Evolutionary conservation across 1,140 invertebrate genomes (phyloP).

Genomic region (Drosophila lini): DNA sequence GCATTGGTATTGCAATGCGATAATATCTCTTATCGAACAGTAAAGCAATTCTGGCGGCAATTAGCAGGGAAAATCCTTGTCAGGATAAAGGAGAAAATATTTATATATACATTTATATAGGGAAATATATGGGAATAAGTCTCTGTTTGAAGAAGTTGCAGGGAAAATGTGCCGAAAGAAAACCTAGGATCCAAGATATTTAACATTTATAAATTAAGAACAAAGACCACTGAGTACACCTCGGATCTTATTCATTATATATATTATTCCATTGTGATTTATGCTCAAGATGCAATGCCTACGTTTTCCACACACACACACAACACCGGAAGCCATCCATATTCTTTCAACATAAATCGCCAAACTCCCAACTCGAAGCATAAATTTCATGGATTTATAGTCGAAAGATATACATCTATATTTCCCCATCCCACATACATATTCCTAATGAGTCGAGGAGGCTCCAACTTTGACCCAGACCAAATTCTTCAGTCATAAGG

Average conservation of each 20-base stretch:
- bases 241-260: neutral
- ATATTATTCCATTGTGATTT: conserved; percentile 3
- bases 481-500: conserved; percentile 23
- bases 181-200: no score
- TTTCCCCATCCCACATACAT: neutral
- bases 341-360: conserved; percentile 27
- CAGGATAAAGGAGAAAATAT: neutral
- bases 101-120: neutral
- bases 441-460: conserved; percentile 11
- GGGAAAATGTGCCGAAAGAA: no score
- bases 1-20: conserved; percentile 9
- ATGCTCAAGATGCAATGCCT: conserved; percentile 24
- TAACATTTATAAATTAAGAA: neutral
- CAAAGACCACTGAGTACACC: neutral
- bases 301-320: neutral
- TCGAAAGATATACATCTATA: neutral
- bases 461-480: conserved; percentile 26
- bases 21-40: neutral
- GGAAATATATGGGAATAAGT: neutral
- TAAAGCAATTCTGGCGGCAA: neutral
- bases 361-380: conserved; percentile 25
- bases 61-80: neutral
- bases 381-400: conserved; percentile 27
- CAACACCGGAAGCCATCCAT: conserved; percentile 27
- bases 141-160: neutral